phyloP scores from a whole-genome alignment of 2,888 invertebrate species.

The Capitulum mitella region DNA sequence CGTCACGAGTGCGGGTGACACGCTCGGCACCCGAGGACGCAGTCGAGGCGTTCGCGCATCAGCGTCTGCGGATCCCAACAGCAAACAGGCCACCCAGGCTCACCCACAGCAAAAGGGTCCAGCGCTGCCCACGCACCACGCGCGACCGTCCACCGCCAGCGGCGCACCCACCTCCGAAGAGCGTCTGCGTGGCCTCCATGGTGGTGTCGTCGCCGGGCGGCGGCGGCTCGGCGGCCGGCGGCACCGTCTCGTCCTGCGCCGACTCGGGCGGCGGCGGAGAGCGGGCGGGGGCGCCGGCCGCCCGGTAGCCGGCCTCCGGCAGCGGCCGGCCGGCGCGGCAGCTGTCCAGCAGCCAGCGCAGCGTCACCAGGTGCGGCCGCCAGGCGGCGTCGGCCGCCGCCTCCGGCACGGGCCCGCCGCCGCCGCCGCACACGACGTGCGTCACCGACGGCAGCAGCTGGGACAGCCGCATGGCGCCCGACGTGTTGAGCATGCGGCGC shows the following conservation, averaged over 20 bases:
- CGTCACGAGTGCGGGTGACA: no score
- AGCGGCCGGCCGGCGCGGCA: slow-evolving; percentile 50
- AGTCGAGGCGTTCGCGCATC: no score
- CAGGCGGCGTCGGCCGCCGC: slow-evolving; percentile 17
- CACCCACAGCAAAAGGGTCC: no score
- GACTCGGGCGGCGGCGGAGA: not conserved
- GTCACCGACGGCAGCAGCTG: slow-evolving; percentile 66
- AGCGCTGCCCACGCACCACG: no score
- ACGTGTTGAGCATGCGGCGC: slow-evolving; percentile 59
- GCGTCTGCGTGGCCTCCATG: not conserved
- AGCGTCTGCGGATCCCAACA: no score
- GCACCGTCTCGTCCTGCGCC: not conserved
- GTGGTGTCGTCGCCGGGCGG: not conserved
- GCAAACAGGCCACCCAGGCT: no score
- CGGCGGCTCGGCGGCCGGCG: not conserved
- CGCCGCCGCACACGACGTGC: slow-evolving; percentile 67
- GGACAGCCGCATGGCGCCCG: slow-evolving; percentile 75
- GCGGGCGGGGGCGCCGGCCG: no score
- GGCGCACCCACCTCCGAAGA: not conserved
- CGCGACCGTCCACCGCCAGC: no score
- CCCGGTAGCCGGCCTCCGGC: slow-evolving; percentile 43
- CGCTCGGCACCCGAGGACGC: no score
- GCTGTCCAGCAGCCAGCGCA: slow-evolving; percentile 69
- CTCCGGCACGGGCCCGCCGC: slow-evolving; percentile 35
- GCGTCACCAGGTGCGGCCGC: slow-evolving; percentile 56